These are phyloP conservation scores for Tenualosa thibaudeaui DNA, from an alignment of 2,797 vertebrate genomes.

Conservation along the genomic window DNA sequence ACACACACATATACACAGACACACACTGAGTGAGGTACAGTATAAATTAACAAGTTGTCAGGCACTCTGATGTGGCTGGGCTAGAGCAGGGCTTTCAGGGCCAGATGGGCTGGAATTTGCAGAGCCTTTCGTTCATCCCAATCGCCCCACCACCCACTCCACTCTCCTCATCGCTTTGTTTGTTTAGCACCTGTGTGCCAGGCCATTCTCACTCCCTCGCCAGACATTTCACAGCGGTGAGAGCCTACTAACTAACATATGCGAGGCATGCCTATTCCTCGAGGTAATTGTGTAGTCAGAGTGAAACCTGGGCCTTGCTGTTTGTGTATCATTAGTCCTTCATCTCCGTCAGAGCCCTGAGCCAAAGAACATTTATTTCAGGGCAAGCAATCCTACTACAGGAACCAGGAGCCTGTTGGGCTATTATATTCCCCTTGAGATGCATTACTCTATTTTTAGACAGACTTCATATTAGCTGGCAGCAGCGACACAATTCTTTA, in stretches of 20 bases:
- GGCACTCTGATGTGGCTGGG: background rate
- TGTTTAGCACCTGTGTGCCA: slow-evolving; percentile 22
- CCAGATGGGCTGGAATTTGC: background rate
- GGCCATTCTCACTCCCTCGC: slow-evolving; percentile 8
- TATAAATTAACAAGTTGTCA: slow-evolving; percentile 12
- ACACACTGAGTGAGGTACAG: background rate
- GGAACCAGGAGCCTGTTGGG: background rate
- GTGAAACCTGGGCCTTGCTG: background rate
- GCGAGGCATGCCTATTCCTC: background rate
- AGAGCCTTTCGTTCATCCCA: background rate
- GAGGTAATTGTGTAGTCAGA: background rate
- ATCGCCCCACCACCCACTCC: background rate
- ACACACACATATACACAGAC: too few species aligned
- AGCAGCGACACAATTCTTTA: background rate
- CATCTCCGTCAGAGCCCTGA: slow-evolving; percentile 1
- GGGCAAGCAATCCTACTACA: slow-evolving; percentile 8
- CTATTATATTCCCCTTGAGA: slow-evolving; percentile 15
- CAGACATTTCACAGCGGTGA: slow-evolving; percentile 8
- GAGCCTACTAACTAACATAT: background rate
- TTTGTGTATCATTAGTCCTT: slow-evolving; percentile 23
- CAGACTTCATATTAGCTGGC: slow-evolving; percentile 15
- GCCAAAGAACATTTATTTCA: slow-evolving; percentile 20
- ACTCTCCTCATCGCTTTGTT: background rate
- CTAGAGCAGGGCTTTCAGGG: background rate
- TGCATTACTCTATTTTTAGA: slow-evolving; percentile 22